These are phyloP conservation scores for Hippocampus comes DNA, from an alignment of 2,113 vertebrate species.

Conservation along the genomic window DNA sequence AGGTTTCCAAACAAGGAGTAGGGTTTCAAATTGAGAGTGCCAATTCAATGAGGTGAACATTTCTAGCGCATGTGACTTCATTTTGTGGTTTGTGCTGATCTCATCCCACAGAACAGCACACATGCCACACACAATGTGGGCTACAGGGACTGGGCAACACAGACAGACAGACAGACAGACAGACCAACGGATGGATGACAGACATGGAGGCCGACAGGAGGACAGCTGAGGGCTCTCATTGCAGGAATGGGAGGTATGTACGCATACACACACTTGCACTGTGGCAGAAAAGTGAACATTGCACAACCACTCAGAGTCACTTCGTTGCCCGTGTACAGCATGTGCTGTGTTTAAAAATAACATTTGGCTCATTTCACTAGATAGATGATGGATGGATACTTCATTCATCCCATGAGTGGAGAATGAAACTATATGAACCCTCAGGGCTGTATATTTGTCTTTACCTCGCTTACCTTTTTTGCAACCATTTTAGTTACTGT, in stretches of 20 bases:
- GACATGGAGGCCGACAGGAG: slow-evolving; percentile 31
- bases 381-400: not conserved
- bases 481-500: no score
- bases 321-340: no score
- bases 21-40: not conserved
- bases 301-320: not conserved
- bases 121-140: not conserved
- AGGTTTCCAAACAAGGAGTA: not conserved
- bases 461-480: no score
- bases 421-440: no score
- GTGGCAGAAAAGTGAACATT: not conserved
- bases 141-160: not conserved
- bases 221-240: slow-evolving; percentile 59
- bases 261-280: slow-evolving; percentile 16
- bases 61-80: not conserved
- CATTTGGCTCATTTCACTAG: not conserved
- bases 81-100: not conserved
- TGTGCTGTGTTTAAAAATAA: slow-evolving; percentile 1
- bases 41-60: slow-evolving; percentile 8
- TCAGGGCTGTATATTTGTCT: no score
- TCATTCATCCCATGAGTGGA: no score
- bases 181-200: slow-evolving; percentile 16
- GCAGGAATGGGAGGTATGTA: slow-evolving; percentile 48
- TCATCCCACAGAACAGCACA: not conserved
- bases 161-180: slow-evolving; percentile 3